These are phyloP conservation scores for Neoscelio sp. DNA, from an alignment of 2,888 invertebrate genomes.

Conservation along the genomic window DNA sequence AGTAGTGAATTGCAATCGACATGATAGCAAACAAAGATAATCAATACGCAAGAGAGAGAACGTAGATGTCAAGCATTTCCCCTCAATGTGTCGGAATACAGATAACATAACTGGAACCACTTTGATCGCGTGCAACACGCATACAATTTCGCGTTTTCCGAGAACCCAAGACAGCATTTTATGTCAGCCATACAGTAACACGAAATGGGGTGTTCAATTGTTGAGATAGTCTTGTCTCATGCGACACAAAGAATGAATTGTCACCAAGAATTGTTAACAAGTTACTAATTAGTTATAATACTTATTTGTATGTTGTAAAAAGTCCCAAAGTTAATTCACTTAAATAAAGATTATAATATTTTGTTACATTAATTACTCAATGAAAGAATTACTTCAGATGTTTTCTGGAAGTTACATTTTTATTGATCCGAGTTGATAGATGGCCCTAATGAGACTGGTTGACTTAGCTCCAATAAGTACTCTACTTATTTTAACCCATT, in stretches of 20 bases:
- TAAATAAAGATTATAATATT: background rate
- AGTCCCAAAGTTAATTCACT: slow-evolving; percentile 11
- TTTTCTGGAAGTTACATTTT: too few species aligned
- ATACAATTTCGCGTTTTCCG: slow-evolving; percentile 69
- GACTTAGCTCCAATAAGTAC: too few species aligned
- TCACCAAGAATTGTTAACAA: slow-evolving; percentile 40
- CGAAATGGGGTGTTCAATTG: slow-evolving; percentile 64
- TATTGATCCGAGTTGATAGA: too few species aligned
- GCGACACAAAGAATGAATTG: slow-evolving; percentile 50
- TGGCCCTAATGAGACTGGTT: too few species aligned
- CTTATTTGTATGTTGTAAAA: slow-evolving; percentile 14
- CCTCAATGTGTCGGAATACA: slow-evolving; percentile 62
- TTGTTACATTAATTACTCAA: too few species aligned
- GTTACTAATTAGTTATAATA: slow-evolving; percentile 32
- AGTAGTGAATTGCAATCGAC: slow-evolving; percentile 63
- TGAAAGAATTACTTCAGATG: too few species aligned
- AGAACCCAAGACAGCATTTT: slow-evolving; percentile 70
- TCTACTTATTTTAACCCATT: too few species aligned
- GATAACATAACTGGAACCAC: slow-evolving; percentile 65
- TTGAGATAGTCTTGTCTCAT: slow-evolving; percentile 58
- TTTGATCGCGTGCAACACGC: slow-evolving; percentile 69
- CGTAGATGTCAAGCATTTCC: slow-evolving; percentile 67
- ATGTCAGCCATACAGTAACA: slow-evolving; percentile 58
- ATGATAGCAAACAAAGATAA: slow-evolving; percentile 68
- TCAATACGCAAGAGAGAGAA: slow-evolving; percentile 56